Base-by-base conservation (phyloP, 2,797 vertebrate species). In the Prionace glauca region DNA sequence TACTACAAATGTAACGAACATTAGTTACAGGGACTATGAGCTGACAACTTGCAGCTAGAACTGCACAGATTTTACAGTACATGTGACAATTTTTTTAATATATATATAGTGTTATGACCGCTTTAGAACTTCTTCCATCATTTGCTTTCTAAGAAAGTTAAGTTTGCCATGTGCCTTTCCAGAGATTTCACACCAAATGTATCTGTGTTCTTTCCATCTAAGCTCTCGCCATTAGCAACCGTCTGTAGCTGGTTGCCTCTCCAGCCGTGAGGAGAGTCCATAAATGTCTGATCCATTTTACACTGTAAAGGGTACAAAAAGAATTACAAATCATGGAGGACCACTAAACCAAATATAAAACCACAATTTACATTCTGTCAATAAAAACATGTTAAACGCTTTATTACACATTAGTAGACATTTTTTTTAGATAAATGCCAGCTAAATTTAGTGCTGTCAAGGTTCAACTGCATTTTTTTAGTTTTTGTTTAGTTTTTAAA, bases 61-160 rank as follows among this genome's bases (percentile, higher is more conserved):
- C 87, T 90, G 87, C 50, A 90, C 26, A 90, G 14, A 60, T 32
- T 65, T 95, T 95, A 84, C 95, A 95, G 95, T 81, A 95, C 95
- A 95, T 71, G 60, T 41, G 96, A 95, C 92, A 95, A 77, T 74
- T 18, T 91, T 88, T 72, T 29, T 11, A 14, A 11, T 65, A 65
- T 65, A 41, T 41, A 62, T 65, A 65, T 65, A 41, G 72, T 32
- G 65, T 95, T 95, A 24, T 36, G 72, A 62, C 93, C 26, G 60
- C 87, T 32, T n/a, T 8, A 71, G 90, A 32, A 77, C 95, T 92
- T 91, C 77, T 95, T 71, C 96, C 74, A 96, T 97, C 97, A 98
- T 97, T 98, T 98, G 97, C 98, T 99, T 96, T 99, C 98, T 96
- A 98, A 97, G 97, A 99, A 98, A 0, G 98, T 98, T 96, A 98